These are phyloP conservation scores for Phortica variegata DNA, from an alignment of 1,140 invertebrate genomes.

Conservation along the genomic window DNA sequence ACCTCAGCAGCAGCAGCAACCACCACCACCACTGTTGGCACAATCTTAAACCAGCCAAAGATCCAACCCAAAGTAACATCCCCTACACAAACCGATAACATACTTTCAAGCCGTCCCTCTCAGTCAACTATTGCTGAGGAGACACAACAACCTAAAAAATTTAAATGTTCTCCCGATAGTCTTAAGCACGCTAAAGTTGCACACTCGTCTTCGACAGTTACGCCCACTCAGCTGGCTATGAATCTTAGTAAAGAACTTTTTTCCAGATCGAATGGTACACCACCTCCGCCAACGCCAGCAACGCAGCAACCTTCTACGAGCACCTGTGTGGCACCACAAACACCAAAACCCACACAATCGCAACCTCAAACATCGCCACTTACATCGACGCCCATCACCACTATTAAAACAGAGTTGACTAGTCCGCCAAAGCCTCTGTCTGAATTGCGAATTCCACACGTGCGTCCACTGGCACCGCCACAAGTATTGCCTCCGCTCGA, in stretches of 20 bases:
- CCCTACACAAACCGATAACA: no score
- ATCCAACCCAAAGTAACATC: constrained; percentile 16
- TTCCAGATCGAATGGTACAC: constrained; percentile 35
- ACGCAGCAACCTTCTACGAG: not conserved
- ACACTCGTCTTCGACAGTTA: constrained; percentile 14
- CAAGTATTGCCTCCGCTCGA: constrained; percentile 43
- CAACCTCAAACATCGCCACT: constrained; percentile 5
- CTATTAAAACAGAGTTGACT: constrained; percentile 31
- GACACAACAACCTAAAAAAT: no score
- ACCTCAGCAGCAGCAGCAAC: constrained; percentile 14
- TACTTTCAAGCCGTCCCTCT: no score
- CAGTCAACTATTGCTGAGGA: no score
- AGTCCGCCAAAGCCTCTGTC: constrained; percentile 34
- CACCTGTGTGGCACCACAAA: not conserved
- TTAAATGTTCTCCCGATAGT: constrained; percentile 33
- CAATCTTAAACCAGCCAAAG: not conserved
- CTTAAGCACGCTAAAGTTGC: constrained; percentile 27
- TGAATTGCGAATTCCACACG: constrained; percentile 37
- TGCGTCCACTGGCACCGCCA: constrained; percentile 14
- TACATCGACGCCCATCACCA: constrained; percentile 28
- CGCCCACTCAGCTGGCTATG: constrained; percentile 25
- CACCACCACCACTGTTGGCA: constrained; percentile 7
- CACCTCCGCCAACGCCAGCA: constrained; percentile 9
- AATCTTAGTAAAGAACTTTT: constrained; percentile 44
- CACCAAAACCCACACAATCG: not conserved